These are phyloP conservation scores for Gambusia affinis DNA, from an alignment of 2,113 vertebrate species.

Conservation along the genomic window DNA sequence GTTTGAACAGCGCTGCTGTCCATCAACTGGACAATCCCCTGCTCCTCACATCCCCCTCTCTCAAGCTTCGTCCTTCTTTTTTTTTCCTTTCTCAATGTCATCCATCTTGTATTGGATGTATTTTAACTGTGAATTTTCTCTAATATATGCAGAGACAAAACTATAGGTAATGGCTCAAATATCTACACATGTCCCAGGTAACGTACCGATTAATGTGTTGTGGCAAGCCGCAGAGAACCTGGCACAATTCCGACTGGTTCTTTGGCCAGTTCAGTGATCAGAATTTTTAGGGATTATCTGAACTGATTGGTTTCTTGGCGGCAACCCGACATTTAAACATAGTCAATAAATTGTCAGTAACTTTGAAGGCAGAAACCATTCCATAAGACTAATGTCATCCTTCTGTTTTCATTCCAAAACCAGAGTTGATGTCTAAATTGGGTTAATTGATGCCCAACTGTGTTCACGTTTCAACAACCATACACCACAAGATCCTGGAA, in stretches of 20 bases:
- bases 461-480: background rate
- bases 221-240: background rate
- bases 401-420: background rate
- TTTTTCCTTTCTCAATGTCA: constrained; percentile 68
- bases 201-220: background rate
- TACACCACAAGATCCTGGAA: background rate
- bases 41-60: constrained; percentile 5
- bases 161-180: background rate
- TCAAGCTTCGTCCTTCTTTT: constrained; percentile 46
- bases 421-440: background rate
- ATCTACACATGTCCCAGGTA: background rate
- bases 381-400: background rate
- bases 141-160: background rate
- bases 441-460: background rate
- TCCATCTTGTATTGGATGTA: constrained; percentile 47
- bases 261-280: background rate
- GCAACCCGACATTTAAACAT: background rate
- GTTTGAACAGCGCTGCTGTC: constrained; percentile 32
- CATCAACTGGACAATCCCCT: constrained; percentile 45
- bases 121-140: background rate
- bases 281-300: background rate
- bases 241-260: background rate
- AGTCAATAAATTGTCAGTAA: too few relatives aligned
- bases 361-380: background rate
- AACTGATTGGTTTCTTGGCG: background rate